These are phyloP conservation scores for Adelges cooleyi DNA, from an alignment of 1,140 invertebrate genomes.

Conservation along the genomic window DNA sequence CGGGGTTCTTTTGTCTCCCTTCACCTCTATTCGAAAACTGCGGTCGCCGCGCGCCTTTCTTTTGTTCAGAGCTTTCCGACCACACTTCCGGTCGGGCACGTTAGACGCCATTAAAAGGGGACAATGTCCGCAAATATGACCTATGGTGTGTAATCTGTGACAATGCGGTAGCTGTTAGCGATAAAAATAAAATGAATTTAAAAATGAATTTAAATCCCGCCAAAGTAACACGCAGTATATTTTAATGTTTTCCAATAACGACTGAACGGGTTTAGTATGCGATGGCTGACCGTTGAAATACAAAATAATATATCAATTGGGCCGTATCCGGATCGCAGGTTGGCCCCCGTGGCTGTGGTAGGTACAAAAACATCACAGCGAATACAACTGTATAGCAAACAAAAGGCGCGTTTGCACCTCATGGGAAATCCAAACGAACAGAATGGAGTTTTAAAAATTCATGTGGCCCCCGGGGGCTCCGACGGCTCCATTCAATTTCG, in stretches of 20 bases:
- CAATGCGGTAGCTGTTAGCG: neutral
- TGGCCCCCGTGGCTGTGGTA: too few relatives aligned
- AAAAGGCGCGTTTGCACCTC: slow-evolving; percentile 15
- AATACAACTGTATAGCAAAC: neutral
- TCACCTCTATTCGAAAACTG: neutral
- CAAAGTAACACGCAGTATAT: too few relatives aligned
- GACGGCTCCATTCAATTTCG: slow-evolving; percentile 19
- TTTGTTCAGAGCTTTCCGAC: slow-evolving; percentile 5
- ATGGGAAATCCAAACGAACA: slow-evolving; percentile 27
- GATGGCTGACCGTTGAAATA: too few relatives aligned
- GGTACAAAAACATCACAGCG: too few relatives aligned
- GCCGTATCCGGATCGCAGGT: too few relatives aligned
- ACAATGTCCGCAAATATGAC: slow-evolving; percentile 6
- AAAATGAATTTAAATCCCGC: too few relatives aligned
- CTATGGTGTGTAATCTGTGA: neutral
- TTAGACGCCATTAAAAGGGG: neutral
- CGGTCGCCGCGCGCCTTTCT: neutral
- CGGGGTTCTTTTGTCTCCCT: neutral
- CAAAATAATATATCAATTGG: too few relatives aligned
- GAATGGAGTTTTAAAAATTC: slow-evolving; percentile 24
- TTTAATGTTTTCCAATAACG: too few relatives aligned
- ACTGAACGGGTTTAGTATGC: too few relatives aligned
- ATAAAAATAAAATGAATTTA: too few relatives aligned
- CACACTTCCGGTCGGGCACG: neutral
- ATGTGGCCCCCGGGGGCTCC: neutral